Base-by-base conservation (phyloP, 1,140 invertebrate genomes). In the Chironomus tepperi region DNA sequence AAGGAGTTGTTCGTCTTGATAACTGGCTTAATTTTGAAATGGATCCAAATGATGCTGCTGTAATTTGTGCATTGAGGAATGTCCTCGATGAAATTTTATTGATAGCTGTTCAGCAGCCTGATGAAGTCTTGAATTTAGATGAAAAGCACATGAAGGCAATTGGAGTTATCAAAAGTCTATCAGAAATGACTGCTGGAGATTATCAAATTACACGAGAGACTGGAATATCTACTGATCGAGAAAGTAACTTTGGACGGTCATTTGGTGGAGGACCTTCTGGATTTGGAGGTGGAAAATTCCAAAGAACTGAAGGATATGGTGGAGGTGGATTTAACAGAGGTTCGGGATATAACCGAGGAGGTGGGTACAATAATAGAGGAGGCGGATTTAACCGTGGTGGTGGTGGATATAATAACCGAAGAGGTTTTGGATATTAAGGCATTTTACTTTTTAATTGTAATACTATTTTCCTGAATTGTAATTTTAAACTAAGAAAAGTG, bases 21-120 rank as follows among this genome's bases (percentile, higher is more conserved):
- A 94, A 95, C 79, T 97, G 95, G 95, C 89, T 99, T 19, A 97
- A 95, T 82, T 86, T 98, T 24, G 87, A 92, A 8, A 96, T 98
- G 88, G 84, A 92, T 77, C 87, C 92, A 0, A 77, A 86, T 42
- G 80, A 87, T 9, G 97, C 96, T 0, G 90, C 94, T 0, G 87
- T 89, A 5, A 88, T 98, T 75, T 88, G 95, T 0, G 92, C 93
- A 7, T 83, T 99, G 0, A 86, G 96, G 75, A 96, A 96, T 0
- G 91, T 92, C 1, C 80, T 98, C 2, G 97, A 99, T 84, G 85
- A 88, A 76, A 83, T 98, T 0, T 89, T 98, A 0, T 87, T 96
- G 6, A 83, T 89, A 72, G 89, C 90, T 0, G 89, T 93, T 5
- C 84, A 88, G 74, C 86, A 95, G 76, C 96, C 97, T 0, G 91